These are phyloP conservation scores for Zaprionus africanus DNA, from an alignment of 1,140 invertebrate genomes.

Conservation along the genomic window DNA sequence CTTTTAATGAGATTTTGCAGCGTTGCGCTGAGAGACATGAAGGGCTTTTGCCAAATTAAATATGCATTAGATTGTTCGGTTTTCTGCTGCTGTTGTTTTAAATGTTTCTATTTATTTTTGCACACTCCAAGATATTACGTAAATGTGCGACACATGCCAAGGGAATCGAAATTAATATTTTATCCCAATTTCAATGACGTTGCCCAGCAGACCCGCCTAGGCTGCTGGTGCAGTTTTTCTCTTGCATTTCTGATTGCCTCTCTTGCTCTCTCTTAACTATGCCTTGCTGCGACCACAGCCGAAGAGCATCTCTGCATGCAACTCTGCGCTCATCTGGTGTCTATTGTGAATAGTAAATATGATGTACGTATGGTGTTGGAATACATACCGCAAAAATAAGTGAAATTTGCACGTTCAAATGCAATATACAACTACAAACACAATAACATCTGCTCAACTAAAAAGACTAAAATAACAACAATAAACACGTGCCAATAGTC, in stretches of 20 bases:
- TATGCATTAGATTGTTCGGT: conserved; percentile 6
- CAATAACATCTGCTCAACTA: background rate
- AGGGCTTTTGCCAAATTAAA: conserved; percentile 18
- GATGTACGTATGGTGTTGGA: background rate
- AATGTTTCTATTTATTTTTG: conserved; percentile 17
- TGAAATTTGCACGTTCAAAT: conserved; percentile 30
- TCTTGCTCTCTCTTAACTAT: conserved; percentile 30
- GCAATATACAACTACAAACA: conserved; percentile 1
- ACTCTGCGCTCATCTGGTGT: conserved; percentile 46
- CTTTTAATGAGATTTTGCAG: conserved; percentile 30
- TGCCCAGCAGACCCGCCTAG: conserved; percentile 19
- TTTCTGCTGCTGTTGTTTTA: background rate
- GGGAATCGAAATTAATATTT: conserved; percentile 39
- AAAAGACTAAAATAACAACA: conserved; percentile 9
- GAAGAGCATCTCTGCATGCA: conserved; percentile 26
- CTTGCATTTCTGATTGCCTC: conserved; percentile 22
- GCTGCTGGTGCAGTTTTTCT: conserved; percentile 20
- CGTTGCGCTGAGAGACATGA: background rate
- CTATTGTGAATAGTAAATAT: conserved; percentile 48
- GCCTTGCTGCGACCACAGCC: background rate
- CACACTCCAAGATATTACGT: conserved; percentile 32
- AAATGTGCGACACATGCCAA: conserved; percentile 15
- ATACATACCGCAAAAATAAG: conserved; percentile 35
- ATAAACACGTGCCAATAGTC: conserved; percentile 15
- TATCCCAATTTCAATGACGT: conserved; percentile 36